Evolutionary conservation across 2,888 invertebrate species (phyloP).

Genomic region (Teleiodes luculella): DNA sequence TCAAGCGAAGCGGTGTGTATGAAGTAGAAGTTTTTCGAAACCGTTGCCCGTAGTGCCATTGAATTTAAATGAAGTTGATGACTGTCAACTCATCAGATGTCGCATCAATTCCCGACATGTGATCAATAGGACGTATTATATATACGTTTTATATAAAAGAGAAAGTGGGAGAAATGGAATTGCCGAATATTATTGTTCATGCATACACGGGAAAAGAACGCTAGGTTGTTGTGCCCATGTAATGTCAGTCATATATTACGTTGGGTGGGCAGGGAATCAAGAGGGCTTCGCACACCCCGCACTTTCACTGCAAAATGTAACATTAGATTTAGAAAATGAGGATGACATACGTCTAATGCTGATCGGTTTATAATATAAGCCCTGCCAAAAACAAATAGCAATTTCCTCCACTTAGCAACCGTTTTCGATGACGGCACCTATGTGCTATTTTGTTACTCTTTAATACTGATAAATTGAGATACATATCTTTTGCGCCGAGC

Average conservation of each 20-base stretch:
- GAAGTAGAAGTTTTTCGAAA: slow-evolving; percentile 3
- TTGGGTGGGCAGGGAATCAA: slow-evolving; percentile 15
- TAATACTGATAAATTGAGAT: slow-evolving; percentile 14
- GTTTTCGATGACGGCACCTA: slow-evolving; percentile 12
- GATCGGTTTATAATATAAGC: neutral
- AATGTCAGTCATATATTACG: slow-evolving; percentile 14
- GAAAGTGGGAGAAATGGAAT: neutral
- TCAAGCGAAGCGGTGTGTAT: neutral
- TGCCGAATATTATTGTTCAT: slow-evolving; percentile 9
- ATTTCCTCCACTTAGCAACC: slow-evolving; percentile 13
- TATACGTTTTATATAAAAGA: neutral
- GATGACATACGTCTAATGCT: neutral
- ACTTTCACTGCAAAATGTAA: slow-evolving; percentile 11
- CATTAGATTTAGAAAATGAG: slow-evolving; percentile 14
- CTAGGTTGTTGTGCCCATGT: slow-evolving; percentile 17
- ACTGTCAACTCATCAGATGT: neutral
- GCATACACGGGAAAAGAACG: slow-evolving; percentile 13
- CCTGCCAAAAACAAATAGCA: slow-evolving; percentile 8
- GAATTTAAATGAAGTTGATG: slow-evolving; percentile 6
- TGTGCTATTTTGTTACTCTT: slow-evolving; percentile 12
- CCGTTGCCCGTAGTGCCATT: neutral
- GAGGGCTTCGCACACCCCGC: slow-evolving; percentile 13
- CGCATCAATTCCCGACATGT: neutral
- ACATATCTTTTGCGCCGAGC: slow-evolving; percentile 13
- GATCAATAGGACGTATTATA: slow-evolving; percentile 10